A percentile compares a stretch with the other conserved stretches of the same genome.
Conservation (phyloP, 2,888 invertebrate species). For the Pristionchus japonicus region DNA sequence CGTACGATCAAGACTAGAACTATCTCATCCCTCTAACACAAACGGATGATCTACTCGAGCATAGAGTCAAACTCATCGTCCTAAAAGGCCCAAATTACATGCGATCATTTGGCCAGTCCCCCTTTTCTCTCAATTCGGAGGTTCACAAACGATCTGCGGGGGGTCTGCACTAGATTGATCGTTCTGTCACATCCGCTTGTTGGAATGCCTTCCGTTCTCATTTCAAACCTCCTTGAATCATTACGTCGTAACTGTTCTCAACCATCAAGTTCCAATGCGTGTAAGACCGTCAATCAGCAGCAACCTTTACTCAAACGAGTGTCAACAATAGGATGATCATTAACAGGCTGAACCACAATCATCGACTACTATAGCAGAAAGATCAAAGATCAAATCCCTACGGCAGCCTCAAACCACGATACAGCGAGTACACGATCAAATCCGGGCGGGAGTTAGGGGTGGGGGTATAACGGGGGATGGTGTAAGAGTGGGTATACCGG, state of each 20-base stretch:
- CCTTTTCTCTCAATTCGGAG: background rate
- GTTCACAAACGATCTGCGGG: constrained; percentile 11
- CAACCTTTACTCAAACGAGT: constrained; percentile 43
- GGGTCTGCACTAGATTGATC: background rate
- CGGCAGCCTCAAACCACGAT: constrained; percentile 3
- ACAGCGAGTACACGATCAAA: background rate
- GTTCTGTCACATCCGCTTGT: background rate
- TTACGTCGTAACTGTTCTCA: background rate
- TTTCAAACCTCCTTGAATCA: background rate
- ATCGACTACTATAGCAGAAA: constrained; percentile 5
- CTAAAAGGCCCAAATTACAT: background rate
- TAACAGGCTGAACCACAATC: constrained; percentile 14
- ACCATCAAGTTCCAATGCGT: background rate
- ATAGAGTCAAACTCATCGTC: background rate
- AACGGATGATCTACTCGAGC: too few species aligned
- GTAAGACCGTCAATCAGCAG: background rate
- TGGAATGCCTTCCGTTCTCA: background rate
- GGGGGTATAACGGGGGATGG: constrained; percentile 39
- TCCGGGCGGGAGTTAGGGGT: background rate
- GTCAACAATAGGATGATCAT: constrained; percentile 28
- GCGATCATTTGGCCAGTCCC: background rate
- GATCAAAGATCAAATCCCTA: constrained; percentile 8
- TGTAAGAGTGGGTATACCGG: background rate
- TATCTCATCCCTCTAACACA: too few species aligned
- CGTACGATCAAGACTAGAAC: too few species aligned